Evolutionary conservation across 2,113 vertebrate genomes (phyloP), one percentile per base, ranked within the genome.

Genomic region (Sphaerodactylus townsendi): DNA sequence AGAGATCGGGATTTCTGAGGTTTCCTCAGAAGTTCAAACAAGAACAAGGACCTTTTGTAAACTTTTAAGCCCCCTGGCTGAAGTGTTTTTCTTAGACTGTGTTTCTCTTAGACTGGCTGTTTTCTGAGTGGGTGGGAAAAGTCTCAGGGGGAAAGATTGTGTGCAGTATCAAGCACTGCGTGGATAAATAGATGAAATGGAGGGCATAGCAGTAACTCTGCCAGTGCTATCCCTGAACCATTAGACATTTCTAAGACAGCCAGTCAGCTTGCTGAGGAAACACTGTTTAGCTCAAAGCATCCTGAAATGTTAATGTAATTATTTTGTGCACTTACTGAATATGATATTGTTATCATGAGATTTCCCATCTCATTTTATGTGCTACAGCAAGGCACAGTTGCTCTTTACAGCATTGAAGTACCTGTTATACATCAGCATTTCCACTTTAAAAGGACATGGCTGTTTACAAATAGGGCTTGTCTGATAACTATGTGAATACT

Each of bases 221-320:
- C 64, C 46, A 0, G 15, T 9, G 0, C 1, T 25, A 13, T 83
- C 56, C 11, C 44, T 50, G 56, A 77, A 35, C 74, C 68, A 72
- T 46, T 53, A 48, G 75, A 11, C 62, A 66, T 23, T 76, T 85
- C 41, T 56, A 28, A 41, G 66, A 41, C 14, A 82, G n/a, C 9
- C 44, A 59, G 41, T 30, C 17, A 79, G 39, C 75, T 82, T 33
- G 70, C 50, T 33, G 39, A 68, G n/a, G 76, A 84, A 82, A 82
- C 6, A 28, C 1, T 46, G 81, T 86, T 56, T 1, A 87, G 88
- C 83, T 87, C 83, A 33, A 37, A 89, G 88, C 88, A 37, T 86
- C 86, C 85, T 70, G 66, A 88, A 84, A 88, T 33, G 74, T 79
- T 87, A 64, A 80, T 85, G 87, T 41, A 66, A 77, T 90, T 90